Conservation (phyloP, 2,797 vertebrate genomes). For the Chaenodraco wilsoni region DNA sequence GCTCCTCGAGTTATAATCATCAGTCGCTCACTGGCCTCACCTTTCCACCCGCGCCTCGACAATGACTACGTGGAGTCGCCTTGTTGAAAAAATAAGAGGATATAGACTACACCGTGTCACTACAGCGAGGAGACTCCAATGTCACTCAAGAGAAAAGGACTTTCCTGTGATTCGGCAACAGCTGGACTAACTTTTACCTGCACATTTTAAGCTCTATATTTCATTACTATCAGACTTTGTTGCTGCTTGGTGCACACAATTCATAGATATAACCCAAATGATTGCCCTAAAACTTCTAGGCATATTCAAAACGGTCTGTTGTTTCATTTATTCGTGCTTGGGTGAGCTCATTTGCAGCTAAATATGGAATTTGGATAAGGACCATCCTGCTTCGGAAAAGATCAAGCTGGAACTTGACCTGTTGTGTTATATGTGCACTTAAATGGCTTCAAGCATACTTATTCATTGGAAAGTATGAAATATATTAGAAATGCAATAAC, state of each 20-base stretch:
- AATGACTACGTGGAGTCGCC: constrained; percentile 98
- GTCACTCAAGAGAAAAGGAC: constrained; percentile 32
- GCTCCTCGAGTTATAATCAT: constrained; percentile 93
- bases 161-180: constrained; percentile 16
- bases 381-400: constrained; percentile 52
- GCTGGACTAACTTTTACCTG: constrained; percentile 46
- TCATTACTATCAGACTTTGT: constrained; percentile 34
- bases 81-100: constrained; percentile 82
- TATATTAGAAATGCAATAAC: constrained; percentile 53
- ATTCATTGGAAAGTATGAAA: constrained; percentile 59
- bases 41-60: constrained; percentile 89
- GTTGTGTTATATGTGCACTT: constrained; percentile 68
- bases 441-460: constrained; percentile 55
- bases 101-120: not conserved
- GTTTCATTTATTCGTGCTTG: constrained; percentile 34
- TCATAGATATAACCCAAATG: constrained; percentile 41
- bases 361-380: constrained; percentile 32
- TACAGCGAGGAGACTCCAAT: constrained; percentile 13
- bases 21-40: constrained; percentile 88
- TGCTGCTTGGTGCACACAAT: constrained; percentile 45
- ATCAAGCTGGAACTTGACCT: constrained; percentile 89
- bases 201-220: constrained; percentile 41
- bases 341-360: constrained; percentile 28
- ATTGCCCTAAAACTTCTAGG: constrained; percentile 28
- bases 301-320: constrained; percentile 31